These are phyloP conservation scores for Mormyrus hasselquistii DNA, from an alignment of 2,797 vertebrate genomes.

Conservation along the genomic window DNA sequence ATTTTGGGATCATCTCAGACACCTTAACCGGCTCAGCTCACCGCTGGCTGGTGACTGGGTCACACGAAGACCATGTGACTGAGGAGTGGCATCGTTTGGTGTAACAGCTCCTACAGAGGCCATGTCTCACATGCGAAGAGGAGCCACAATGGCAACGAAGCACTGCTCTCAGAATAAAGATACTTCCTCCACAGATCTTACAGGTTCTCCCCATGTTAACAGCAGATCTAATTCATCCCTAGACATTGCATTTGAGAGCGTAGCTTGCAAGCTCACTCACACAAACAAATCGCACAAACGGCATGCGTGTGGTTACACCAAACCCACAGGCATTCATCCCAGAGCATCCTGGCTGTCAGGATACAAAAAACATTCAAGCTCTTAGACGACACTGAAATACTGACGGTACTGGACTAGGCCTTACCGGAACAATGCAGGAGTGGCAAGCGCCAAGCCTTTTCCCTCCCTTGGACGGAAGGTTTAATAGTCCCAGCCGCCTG, in stretches of 20 bases:
- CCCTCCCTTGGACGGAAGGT: slow-evolving; percentile 7
- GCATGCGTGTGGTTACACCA: not conserved
- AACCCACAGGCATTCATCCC: not conserved
- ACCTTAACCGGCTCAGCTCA: not conserved
- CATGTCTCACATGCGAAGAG: not conserved
- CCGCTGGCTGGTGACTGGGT: not conserved
- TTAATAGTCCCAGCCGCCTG: not conserved
- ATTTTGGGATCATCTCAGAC: not conserved
- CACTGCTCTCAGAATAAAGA: not conserved
- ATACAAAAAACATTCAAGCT: not conserved
- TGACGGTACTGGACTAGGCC: not conserved
- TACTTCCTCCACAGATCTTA: not conserved
- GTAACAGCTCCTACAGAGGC: not conserved
- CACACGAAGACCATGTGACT: not conserved
- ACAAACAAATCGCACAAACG: not conserved
- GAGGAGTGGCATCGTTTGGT: not conserved
- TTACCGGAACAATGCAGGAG: not conserved
- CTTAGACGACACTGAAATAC: not conserved
- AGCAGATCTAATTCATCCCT: not conserved
- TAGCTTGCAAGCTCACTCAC: not conserved
- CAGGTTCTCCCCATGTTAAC: not conserved
- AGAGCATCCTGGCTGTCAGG: not conserved
- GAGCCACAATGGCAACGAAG: not conserved
- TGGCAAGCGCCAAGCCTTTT: not conserved
- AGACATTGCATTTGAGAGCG: not conserved